Evolutionary conservation across 2,797 vertebrate genomes (phyloP).

Genomic region (Oophaga sylvatica): DNA sequence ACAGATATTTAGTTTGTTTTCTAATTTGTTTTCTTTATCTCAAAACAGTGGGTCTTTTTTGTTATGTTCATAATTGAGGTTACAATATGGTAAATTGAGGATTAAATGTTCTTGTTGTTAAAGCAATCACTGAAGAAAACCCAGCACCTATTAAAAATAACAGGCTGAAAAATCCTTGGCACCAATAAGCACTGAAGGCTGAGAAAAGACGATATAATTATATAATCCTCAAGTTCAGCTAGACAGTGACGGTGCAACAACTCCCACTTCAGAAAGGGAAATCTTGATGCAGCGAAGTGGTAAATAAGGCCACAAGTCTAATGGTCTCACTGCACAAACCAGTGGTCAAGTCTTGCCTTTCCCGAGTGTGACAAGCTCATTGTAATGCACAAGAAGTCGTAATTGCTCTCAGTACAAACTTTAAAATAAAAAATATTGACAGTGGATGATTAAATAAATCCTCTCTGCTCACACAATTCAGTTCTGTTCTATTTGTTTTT

Average conservation of each 20-base stretch:
- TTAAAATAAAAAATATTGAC: conserved; percentile 58
- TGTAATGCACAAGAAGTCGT: conserved; percentile 44
- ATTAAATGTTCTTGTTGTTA: neutral
- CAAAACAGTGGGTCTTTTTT: neutral
- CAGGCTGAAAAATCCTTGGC: conserved; percentile 20
- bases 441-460: conserved; percentile 56
- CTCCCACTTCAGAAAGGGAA: conserved; percentile 25
- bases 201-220: conserved; percentile 33
- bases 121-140: neutral
- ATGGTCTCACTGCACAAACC: conserved; percentile 30
- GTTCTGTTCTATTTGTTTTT: conserved; percentile 53
- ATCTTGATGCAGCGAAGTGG: conserved; percentile 35
- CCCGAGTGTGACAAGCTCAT: conserved; percentile 36
- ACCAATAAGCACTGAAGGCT: conserved; percentile 18
- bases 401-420: conserved; percentile 54
- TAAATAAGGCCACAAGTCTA: conserved; percentile 48
- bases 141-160: conserved; percentile 36
- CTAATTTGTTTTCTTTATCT: neutral
- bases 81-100: neutral
- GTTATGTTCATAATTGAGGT: neutral
- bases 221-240: conserved; percentile 34
- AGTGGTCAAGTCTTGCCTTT: conserved; percentile 27
- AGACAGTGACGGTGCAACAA: conserved; percentile 22
- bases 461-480: conserved; percentile 37
- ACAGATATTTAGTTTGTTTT: neutral